Conservation (phyloP, 1,140 invertebrate species). For the Drosophila prosaltans region DNA sequence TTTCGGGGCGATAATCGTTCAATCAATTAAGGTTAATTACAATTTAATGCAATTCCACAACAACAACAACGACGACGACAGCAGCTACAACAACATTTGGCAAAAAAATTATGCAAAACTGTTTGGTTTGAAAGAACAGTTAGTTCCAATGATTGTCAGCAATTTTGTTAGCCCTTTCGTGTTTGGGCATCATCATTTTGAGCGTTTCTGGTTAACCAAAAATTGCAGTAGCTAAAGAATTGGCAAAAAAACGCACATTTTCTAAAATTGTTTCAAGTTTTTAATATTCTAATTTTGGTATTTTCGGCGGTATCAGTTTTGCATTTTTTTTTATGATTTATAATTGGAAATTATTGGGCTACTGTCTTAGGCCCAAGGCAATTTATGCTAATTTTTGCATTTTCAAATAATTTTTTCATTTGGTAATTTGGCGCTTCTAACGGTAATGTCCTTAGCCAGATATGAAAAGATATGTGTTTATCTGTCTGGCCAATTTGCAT, state of each 20-base stretch:
- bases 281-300: conserved; percentile 66
- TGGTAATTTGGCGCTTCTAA: conserved; percentile 61
- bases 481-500: conserved; percentile 76
- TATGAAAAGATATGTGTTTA: conserved; percentile 62
- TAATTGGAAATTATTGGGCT: conserved; percentile 76
- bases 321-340: conserved; percentile 73
- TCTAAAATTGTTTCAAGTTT: conserved; percentile 29
- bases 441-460: conserved; percentile 56
- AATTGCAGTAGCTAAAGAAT: conserved; percentile 67
- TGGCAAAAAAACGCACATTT: conserved; percentile 24
- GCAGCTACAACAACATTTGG: conserved; percentile 8
- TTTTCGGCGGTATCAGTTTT: neutral
- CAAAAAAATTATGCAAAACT: conserved; percentile 64
- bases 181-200: conserved; percentile 56
- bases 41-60: conserved; percentile 65
- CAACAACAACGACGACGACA: conserved; percentile 13
- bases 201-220: conserved; percentile 29
- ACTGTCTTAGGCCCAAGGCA: conserved; percentile 62
- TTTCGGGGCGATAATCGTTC: conserved; percentile 63
- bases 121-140: conserved; percentile 56
- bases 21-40: conserved; percentile 80
- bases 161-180: conserved; percentile 58
- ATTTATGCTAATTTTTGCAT: conserved; percentile 57
- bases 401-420: too few species aligned
- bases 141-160: conserved; percentile 62